phyloP scores from a whole-genome alignment of 2,888 invertebrate species.

The Melipona beecheii region DNA sequence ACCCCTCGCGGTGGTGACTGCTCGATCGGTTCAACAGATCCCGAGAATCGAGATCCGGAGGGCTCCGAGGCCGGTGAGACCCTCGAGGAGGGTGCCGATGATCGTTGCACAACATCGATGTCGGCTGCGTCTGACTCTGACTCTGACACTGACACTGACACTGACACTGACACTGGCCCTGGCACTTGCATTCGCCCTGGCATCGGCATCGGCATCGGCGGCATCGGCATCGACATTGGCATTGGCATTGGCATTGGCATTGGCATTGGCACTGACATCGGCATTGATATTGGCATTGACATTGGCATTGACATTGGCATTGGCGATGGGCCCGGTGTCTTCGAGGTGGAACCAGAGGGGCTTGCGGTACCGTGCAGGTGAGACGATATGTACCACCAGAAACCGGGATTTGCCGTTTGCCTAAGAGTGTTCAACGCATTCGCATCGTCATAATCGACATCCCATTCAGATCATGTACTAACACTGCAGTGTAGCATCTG shows the following conservation, averaged over 20 bases:
- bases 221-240: conserved; percentile 36
- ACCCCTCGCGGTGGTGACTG: conserved; percentile 38
- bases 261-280: conserved; percentile 28
- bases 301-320: conserved; percentile 54
- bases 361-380: conserved; percentile 81
- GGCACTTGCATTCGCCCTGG: conserved; percentile 33
- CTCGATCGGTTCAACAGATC: conserved; percentile 34
- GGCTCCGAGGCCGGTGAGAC: conserved; percentile 49
- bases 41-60: conserved; percentile 29
- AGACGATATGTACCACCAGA: conserved; percentile 84
- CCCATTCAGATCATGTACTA: conserved; percentile 11
- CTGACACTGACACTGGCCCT: conserved; percentile 39
- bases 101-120: conserved; percentile 37
- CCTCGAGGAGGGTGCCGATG: conserved; percentile 52
- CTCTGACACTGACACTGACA: conserved; percentile 25
- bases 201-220: conserved; percentile 17
- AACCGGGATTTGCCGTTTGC: conserved; percentile 82
- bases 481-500: conserved; percentile 11
- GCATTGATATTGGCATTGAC: conserved; percentile 47
- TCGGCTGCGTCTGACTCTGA: conserved; percentile 42
- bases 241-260: conserved; percentile 34
- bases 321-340: conserved; percentile 80
- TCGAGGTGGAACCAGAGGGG: conserved; percentile 81
- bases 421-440: conserved; percentile 76
- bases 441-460: conserved; percentile 60